Evolutionary conservation across 2,888 invertebrate species (phyloP), one percentile per base, ranked within the genome.

Genomic region (Galeopsomyia nigrocyanea): DNA sequence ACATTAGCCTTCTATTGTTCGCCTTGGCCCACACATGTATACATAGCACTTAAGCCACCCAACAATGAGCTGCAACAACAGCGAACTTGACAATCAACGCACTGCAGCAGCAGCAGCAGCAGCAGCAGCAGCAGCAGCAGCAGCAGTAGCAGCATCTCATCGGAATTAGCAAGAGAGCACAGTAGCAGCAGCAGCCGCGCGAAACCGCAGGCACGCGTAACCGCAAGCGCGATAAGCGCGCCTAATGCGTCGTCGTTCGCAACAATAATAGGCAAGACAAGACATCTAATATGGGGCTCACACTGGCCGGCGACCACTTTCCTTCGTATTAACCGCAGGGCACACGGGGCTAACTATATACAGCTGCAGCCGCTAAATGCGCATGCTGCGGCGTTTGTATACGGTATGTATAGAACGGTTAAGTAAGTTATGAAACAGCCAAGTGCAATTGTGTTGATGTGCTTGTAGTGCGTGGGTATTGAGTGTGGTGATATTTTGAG

Each of bases 251-350:
- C 19, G 16, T n/a, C 49, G 47, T 17, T 31, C 51, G 53, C 60
- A 57, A 57, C 61, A 73, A 68, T 74, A 74, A 74, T 71, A 68
- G 68, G 71, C 71, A 61, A 71, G 68, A 56, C 64, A 60, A 63
- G 58, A 61, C 67, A 60, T 64, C 61, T 69, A 69, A 69, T 73
- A 62, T 62, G 57, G 13, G 21, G 10, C 13, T 31, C 3, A 50
- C 47, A 26, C 14, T 21, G n/a, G 46, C 13, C 39, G 10, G 17
- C 6, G 22, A 16, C 21, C 47, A 22, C 68, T 60, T 73, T 73
- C 65, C 60, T 39, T 73, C 73, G 69, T 69, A 62, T 71, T 61
- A 61, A 71, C 74, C 71, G 61, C 74, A 67, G 66, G n/a, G n/a
- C n/a, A 69, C 66, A 58, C 61, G 53, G 62, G 46, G n/a, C 53